Base-by-base conservation (phyloP, 2,888 invertebrate species). In the Pteria penguin region DNA sequence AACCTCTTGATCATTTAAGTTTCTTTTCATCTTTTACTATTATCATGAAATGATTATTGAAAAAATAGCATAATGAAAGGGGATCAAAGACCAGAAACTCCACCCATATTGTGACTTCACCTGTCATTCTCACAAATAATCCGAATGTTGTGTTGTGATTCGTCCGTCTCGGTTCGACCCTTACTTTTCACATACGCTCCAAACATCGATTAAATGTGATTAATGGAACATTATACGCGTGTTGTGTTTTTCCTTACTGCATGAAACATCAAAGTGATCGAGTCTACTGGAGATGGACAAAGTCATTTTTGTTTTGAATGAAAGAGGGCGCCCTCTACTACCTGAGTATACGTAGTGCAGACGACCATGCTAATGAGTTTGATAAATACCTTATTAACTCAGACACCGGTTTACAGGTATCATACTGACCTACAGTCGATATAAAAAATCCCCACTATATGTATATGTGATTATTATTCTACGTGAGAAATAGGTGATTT, bases 41-140 rank as follows among this genome's bases (percentile, higher is more conserved):
- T 31, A 68, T 57, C 45, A 57, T 52, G 68, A 68, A 68, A 55
- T 31, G 68, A 55, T 68, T 68, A 68, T 68, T 55, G 57, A 55
- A 68, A 68, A 55, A 55, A 52, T 68, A 68, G 55, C 29, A 68
- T 55, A 68, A 68, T 55, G 68, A 68, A 68, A 68, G 57, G n/a
- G 29, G 68, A 36, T 36, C 45, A 36, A 22, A 68, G 26, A 22
- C 55, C 57, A 32, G 11, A n/a, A 32, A 55, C 57, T 22, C 68
- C 68, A n/a, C 68, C 68, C 57, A 29, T 68, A 24, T 22, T 57
- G 26, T 68, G 68, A 57, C 33, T 68, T 29, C 52, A 68, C 68
- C 68, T 68, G 68, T 68, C 68, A 68, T 31, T 33, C 24, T 29
- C 4, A 31, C 57, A 24, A 55, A 68, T 68, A 55, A 55, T 55